Base-by-base conservation (phyloP, 2,113 vertebrate genomes). In the Oncorhynchus clarkii region DNA sequence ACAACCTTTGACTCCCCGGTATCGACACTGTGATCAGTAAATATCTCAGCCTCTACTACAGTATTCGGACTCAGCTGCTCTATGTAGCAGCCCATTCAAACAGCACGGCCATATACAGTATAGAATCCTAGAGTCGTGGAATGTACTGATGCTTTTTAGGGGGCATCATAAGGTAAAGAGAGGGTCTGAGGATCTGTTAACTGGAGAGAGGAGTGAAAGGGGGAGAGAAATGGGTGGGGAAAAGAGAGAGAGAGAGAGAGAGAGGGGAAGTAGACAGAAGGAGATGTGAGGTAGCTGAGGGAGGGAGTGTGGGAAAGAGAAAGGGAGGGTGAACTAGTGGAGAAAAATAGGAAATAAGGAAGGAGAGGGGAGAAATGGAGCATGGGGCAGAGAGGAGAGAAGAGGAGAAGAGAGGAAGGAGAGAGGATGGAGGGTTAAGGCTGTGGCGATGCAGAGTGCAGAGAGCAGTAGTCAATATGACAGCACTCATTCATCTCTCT, bases 401-500 rank as follows among this genome's bases (percentile, higher is more conserved):
- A 45, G 39, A 45, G 39, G 39, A 45, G 39, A 45, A 11, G 39
- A 84, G 69, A 67, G 72, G 84, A 75, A 81, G 74, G 74, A 78
- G 81, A 82, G 79, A 82, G 82, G 82, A 6, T 22, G 80, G 72
- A 71, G 76, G 82, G 85, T 80, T 78, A 87, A 11, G 39, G 39
- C 39, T 45, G 39, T 45, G 39, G 39, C 39, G 39, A 3, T 3
- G 39, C 39, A 45, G 94, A 94, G 93, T 94, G 90, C 79, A 81
- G 79, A 72, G 82, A 85, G 83, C 79, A 88, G 87, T 80, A 91
- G 91, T 92, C 89, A 89, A 91, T 92, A 92, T 89, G 88, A 88
- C 87, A 73, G 85, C 86, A 86, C 87, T 91, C 93, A 94, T 93
- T 91, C 89, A 91, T 94, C 93, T 94, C 91, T 84, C 90, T 92